phyloP scores from a whole-genome alignment of 2,888 invertebrate species.

The Lithosia quadra region DNA sequence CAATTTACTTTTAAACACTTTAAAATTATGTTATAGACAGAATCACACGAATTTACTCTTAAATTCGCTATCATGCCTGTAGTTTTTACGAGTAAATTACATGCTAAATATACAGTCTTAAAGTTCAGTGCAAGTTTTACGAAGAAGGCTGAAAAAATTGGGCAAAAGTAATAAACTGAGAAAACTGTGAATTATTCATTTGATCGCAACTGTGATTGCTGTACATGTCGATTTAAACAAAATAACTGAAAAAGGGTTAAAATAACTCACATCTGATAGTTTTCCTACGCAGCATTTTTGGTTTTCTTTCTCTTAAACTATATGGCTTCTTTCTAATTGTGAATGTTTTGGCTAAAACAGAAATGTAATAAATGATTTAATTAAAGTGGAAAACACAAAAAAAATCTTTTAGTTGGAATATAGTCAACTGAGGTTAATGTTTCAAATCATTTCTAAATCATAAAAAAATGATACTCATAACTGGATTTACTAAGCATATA shows the following conservation, averaged over 20 bases:
- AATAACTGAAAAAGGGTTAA: neutral
- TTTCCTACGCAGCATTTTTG: conserved; percentile 81
- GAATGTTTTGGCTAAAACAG: conserved; percentile 80
- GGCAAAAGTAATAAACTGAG: neutral
- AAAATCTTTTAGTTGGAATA: neutral
- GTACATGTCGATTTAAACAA: neutral
- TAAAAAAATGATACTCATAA: neutral
- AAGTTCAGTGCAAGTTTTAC: neutral
- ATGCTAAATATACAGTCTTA: no score
- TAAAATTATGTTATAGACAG: neutral
- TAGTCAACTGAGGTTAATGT: neutral
- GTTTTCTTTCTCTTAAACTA: conserved; percentile 82
- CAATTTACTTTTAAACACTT: neutral
- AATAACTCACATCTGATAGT: conserved; percentile 80
- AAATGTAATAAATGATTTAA: neutral
- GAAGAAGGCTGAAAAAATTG: neutral
- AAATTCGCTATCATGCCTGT: neutral
- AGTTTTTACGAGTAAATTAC: no score
- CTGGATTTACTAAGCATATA: no score
- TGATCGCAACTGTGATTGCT: neutral
- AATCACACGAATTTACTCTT: neutral
- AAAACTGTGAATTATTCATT: neutral
- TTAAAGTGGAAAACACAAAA: neutral
- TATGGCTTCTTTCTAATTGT: conserved; percentile 84
- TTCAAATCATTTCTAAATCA: neutral